These are phyloP conservation scores for Hippocampus abdominalis DNA, from an alignment of 2,113 vertebrate genomes.

Conservation along the genomic window DNA sequence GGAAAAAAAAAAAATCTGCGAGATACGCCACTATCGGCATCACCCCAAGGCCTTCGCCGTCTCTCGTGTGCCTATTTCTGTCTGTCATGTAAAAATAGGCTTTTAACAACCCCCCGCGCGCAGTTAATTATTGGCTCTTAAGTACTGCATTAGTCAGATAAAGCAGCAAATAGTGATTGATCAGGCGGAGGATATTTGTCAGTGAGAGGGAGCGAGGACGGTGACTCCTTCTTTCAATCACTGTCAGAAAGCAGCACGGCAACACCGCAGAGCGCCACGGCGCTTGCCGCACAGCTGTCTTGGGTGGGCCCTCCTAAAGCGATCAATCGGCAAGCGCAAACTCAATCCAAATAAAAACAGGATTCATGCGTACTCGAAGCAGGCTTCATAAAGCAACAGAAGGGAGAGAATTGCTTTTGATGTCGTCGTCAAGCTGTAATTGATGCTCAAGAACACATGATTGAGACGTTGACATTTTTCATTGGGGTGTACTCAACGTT, in stretches of 20 bases:
- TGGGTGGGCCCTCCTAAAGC: conserved; percentile 51
- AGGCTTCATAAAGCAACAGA: conserved; percentile 50
- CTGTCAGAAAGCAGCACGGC: conserved; percentile 55
- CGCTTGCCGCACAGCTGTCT: conserved; percentile 33
- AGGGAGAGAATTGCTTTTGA: conserved; percentile 46
- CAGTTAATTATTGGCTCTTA: conserved; percentile 70
- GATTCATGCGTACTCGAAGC: conserved; percentile 61
- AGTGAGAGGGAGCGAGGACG: conserved; percentile 51
- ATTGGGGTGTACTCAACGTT: conserved; percentile 5
- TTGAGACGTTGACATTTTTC: conserved; percentile 24
- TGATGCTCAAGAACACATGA: conserved; percentile 32
- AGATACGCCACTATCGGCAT: conserved; percentile 41
- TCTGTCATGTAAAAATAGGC: conserved; percentile 77
- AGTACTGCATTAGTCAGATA: conserved; percentile 71
- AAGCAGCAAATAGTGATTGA: conserved; percentile 73
- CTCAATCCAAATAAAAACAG: conserved; percentile 63
- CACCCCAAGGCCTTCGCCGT: conserved; percentile 56
- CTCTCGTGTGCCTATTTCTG: conserved; percentile 74
- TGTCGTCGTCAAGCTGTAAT: not conserved
- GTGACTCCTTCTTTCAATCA: conserved; percentile 64
- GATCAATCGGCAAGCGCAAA: conserved; percentile 58
- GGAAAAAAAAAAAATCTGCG: conserved; percentile 15
- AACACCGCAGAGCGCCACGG: conserved; percentile 41
- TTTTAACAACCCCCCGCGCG: conserved; percentile 71
- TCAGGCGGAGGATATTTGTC: conserved; percentile 64